A percentile compares a stretch with the other conserved stretches of the same genome.
Conservation (phyloP, 2,113 vertebrate genomes). For the Labeo catla region DNA sequence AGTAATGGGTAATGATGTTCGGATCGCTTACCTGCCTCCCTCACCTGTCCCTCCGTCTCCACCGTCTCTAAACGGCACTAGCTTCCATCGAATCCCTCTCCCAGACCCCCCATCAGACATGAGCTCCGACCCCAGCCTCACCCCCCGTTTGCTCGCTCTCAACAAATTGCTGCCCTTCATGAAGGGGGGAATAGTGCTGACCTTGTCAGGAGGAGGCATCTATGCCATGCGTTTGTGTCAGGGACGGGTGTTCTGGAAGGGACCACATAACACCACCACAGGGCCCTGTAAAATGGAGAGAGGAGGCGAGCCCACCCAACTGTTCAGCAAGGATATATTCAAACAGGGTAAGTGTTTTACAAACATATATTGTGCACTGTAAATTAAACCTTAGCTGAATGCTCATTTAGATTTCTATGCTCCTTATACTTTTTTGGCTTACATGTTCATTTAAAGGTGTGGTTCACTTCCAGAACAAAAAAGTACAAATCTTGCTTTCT, state of each 20-base stretch:
- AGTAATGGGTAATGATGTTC: slow-evolving; percentile 69
- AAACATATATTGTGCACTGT: neutral
- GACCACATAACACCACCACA: slow-evolving; percentile 64
- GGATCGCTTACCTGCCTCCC: slow-evolving; percentile 66
- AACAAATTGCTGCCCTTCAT: slow-evolving; percentile 78
- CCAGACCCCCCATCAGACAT: slow-evolving; percentile 67
- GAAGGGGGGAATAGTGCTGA: slow-evolving; percentile 80
- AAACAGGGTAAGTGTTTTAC: slow-evolving; percentile 72
- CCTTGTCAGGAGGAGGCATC: slow-evolving; percentile 76
- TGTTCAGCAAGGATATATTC: slow-evolving; percentile 80
- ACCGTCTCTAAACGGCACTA: slow-evolving; percentile 1
- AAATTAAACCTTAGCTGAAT: neutral
- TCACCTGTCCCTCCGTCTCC: slow-evolving; percentile 60
- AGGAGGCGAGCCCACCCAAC: slow-evolving; percentile 66
- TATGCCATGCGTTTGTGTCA: slow-evolving; percentile 79
- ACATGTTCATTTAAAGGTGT: too few relatives aligned
- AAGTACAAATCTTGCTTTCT: too few relatives aligned
- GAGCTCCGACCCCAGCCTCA: slow-evolving; percentile 40
- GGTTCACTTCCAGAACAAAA: too few relatives aligned
- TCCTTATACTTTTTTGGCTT: neutral
- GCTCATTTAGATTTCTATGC: neutral
- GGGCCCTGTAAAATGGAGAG: slow-evolving; percentile 77
- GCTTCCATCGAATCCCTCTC: slow-evolving; percentile 66
- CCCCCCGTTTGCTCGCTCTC: slow-evolving; percentile 59
- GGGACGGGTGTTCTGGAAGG: slow-evolving; percentile 81